Percentiles rank a stretch among this genome's conserved stretches.
These are phyloP conservation scores for Eilema caniola DNA, from an alignment of 2,888 invertebrate genomes.

Conservation along the genomic window DNA sequence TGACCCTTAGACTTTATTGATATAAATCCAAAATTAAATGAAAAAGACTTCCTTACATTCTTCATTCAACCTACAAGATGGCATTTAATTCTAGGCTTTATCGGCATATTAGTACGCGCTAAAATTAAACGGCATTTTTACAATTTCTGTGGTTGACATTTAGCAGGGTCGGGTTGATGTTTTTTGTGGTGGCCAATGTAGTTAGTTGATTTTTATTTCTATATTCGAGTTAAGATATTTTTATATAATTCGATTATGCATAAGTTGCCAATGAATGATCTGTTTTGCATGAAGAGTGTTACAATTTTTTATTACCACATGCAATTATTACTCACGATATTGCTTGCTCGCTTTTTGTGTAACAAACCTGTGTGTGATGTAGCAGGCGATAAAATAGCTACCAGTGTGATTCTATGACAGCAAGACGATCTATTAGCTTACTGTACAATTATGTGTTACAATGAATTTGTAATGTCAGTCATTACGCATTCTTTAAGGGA, in stretches of 20 bases:
- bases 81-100: too few relatives aligned
- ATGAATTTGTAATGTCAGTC: background rate
- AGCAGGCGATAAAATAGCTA: background rate
- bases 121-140: too few relatives aligned
- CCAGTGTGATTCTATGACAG: too few relatives aligned
- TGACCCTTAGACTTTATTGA: too few relatives aligned
- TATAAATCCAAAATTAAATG: too few relatives aligned
- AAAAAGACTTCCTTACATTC: too few relatives aligned
- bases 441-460: background rate
- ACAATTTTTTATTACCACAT: background rate
- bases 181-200: conserved; percentile 5
- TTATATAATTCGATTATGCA: background rate
- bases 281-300: background rate
- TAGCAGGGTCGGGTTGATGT: background rate
- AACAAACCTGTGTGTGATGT: background rate
- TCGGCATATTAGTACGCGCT: too few relatives aligned
- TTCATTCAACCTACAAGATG: too few relatives aligned
- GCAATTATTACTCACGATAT: background rate
- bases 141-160: too few relatives aligned
- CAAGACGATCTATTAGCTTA: background rate
- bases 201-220: background rate
- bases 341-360: background rate
- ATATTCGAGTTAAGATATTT: background rate
- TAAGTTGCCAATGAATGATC: background rate
- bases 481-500: background rate